phyloP scores from a whole-genome alignment of 2,113 vertebrate species.

The Odontophorus gujanensis region DNA sequence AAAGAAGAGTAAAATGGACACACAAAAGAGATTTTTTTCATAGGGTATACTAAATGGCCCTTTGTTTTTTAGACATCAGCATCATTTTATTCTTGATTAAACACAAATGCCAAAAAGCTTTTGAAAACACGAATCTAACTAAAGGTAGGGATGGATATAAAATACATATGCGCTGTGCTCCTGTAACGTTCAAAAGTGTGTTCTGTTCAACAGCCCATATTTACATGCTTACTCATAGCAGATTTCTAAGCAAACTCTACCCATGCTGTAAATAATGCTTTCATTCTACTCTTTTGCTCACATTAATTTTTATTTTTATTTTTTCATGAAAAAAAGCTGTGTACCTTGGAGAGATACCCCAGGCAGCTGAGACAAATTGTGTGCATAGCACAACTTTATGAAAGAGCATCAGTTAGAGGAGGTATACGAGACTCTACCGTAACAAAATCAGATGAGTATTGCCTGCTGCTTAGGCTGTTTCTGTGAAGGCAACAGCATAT shows the following conservation, averaged over 20 bases:
- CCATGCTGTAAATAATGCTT: not conserved
- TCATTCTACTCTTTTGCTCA: not conserved
- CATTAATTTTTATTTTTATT: not conserved
- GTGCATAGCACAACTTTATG: conserved; percentile 46
- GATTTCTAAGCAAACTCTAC: not conserved
- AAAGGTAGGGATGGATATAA: conserved; percentile 30
- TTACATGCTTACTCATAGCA: not conserved
- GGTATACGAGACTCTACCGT: not conserved
- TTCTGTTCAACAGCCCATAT: not conserved
- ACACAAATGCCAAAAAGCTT: not conserved
- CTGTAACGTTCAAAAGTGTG: not conserved
- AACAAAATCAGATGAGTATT: conserved; percentile 28
- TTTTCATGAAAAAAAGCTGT: not conserved
- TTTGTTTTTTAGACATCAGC: not conserved
- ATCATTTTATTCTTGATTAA: conserved; percentile 7
- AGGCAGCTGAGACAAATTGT: conserved; percentile 46
- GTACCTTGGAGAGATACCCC: conserved; percentile 48
- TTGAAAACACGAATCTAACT: not conserved
- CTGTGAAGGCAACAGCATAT: not conserved
- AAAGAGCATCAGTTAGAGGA: conserved; percentile 22
- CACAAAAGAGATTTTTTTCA: conserved; percentile 13
- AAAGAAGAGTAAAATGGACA: conserved; percentile 37
- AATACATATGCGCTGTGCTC: not conserved
- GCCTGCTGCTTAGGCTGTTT: conserved; percentile 18
- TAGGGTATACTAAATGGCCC: not conserved